Evolutionary conservation across 2,113 vertebrate genomes (phyloP).

Genomic region (Tragulus kanchil): DNA sequence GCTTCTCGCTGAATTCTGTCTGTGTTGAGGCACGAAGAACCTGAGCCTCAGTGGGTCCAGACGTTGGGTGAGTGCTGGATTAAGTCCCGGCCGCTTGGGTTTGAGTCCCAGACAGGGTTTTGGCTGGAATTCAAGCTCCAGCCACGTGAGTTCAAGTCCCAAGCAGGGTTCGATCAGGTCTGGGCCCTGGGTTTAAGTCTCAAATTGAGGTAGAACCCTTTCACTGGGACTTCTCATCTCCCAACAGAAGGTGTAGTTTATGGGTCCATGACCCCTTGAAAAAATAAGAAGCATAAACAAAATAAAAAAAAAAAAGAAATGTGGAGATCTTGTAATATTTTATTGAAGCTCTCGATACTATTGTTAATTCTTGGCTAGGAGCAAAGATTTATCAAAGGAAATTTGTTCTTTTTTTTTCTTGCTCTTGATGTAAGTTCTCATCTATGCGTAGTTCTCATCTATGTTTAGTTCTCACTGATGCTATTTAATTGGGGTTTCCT

Average conservation of each 20-base stretch:
- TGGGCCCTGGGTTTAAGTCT: no score
- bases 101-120: no score
- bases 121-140: no score
- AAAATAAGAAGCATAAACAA: not conserved
- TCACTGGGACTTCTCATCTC: not conserved
- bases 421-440: not conserved
- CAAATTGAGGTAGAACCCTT: no score
- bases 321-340: not conserved
- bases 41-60: no score
- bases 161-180: no score
- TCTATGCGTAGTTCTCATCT: not conserved
- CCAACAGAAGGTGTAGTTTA: not conserved
- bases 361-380: not conserved
- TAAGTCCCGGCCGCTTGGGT: no score
- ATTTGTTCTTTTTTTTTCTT: not conserved
- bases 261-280: no score
- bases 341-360: not conserved
- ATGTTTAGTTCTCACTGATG: not conserved
- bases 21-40: no score
- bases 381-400: conserved; percentile 5
- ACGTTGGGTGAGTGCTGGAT: no score
- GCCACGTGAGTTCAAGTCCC: no score
- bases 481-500: not conserved
- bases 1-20: no score
- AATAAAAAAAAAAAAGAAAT: not conserved